Evolutionary conservation across 2,888 invertebrate genomes (phyloP).

Genomic region (Andrena praecox): DNA sequence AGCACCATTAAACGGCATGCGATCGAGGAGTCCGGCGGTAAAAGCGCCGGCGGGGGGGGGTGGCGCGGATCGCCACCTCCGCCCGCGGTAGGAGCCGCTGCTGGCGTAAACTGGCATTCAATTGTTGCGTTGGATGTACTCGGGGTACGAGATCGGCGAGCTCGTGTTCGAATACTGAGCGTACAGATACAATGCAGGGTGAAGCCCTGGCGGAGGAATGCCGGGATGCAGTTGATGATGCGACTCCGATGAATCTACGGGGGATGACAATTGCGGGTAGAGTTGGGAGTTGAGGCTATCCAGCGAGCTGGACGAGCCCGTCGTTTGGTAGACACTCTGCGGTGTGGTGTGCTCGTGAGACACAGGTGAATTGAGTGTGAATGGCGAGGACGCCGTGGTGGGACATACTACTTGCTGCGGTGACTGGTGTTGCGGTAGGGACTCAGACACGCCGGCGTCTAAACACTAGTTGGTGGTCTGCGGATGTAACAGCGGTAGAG

Average conservation of each 20-base stretch:
- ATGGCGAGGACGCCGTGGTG: constrained; percentile 77
- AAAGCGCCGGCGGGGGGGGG: neutral
- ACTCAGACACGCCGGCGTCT: constrained; percentile 79
- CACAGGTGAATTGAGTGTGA: constrained; percentile 75
- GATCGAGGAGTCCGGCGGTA: constrained; percentile 50
- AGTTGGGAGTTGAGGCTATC: constrained; percentile 72
- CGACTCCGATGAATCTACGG: constrained; percentile 71
- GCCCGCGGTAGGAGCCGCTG: constrained; percentile 54
- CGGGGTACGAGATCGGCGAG: constrained; percentile 81
- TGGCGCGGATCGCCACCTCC: constrained; percentile 14
- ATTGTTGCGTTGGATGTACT: constrained; percentile 83
- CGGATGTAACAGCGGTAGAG: constrained; percentile 83
- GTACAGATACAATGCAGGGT: constrained; percentile 83
- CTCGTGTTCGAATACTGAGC: constrained; percentile 83
- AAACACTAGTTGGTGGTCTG: constrained; percentile 85
- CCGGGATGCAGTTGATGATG: constrained; percentile 76
- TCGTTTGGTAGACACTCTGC: constrained; percentile 83
- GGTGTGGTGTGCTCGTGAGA: constrained; percentile 77
- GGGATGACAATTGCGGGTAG: constrained; percentile 76
- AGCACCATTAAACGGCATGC: constrained; percentile 68
- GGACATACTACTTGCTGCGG: constrained; percentile 79
- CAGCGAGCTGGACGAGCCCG: constrained; percentile 73
- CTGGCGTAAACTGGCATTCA: constrained; percentile 73
- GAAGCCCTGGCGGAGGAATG: constrained; percentile 81
- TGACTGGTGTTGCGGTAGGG: constrained; percentile 76